These are phyloP conservation scores for Chionis minor DNA, from an alignment of 2,113 vertebrate species.

Conservation along the genomic window DNA sequence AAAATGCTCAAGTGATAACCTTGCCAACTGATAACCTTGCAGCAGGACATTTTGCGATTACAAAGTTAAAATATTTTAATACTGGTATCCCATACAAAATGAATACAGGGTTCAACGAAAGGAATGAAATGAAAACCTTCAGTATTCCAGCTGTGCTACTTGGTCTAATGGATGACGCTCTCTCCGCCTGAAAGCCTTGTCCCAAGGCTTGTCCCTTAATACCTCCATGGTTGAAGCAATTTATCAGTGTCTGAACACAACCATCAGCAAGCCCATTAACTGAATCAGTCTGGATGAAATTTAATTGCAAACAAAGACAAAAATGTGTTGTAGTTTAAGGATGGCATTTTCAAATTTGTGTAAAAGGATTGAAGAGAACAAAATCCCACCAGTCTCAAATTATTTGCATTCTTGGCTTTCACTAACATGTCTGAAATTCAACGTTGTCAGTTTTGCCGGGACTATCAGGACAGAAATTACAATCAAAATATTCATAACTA, in stretches of 20 bases:
- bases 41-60: not conserved
- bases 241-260: not conserved
- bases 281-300: constrained; percentile 9
- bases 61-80: not conserved
- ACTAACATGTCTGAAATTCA: not conserved
- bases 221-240: not conserved
- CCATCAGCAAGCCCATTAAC: not conserved
- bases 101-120: not conserved
- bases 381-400: not conserved
- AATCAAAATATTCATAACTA: not conserved
- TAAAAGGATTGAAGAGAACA: not conserved
- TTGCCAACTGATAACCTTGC: not conserved
- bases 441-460: not conserved
- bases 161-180: not conserved
- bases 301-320: constrained; percentile 4
- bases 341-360: not conserved
- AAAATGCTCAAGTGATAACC: not conserved
- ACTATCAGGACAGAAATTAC: not conserved
- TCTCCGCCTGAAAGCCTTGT: not conserved
- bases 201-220: not conserved
- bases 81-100: not conserved
- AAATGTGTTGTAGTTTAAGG: not conserved
- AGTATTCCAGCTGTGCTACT: not conserved
- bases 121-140: not conserved
- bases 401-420: constrained; percentile 29